Percentiles rank a stretch among this genome's conserved stretches.
These are phyloP conservation scores for Philereme vetulata DNA, from an alignment of 2,888 invertebrate species.

Conservation along the genomic window DNA sequence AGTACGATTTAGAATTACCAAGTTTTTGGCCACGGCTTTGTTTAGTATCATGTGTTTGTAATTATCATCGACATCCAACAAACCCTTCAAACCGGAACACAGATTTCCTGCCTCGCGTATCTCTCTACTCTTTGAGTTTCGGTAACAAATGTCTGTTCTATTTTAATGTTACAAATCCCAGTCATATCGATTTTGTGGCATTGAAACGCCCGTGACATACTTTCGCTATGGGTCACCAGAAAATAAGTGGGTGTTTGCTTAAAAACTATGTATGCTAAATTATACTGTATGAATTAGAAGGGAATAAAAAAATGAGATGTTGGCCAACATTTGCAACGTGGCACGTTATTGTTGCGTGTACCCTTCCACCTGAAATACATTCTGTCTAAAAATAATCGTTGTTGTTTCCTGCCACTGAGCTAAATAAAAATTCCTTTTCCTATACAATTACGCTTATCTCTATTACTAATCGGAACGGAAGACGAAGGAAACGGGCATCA, in stretches of 20 bases:
- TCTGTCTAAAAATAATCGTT: no score
- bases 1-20: no score
- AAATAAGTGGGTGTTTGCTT: slow-evolving; percentile 18
- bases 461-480: background rate
- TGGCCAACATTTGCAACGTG: background rate
- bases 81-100: no score
- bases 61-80: no score
- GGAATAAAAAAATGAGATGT: background rate
- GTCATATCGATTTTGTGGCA: slow-evolving; percentile 30
- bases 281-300: background rate
- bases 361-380: no score
- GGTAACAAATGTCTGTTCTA: background rate
- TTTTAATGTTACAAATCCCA: slow-evolving; percentile 9
- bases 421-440: no score
- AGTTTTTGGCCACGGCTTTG: no score
- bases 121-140: no score
- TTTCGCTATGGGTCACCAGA: slow-evolving; percentile 17
- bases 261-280: slow-evolving; percentile 4
- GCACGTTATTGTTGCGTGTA: background rate
- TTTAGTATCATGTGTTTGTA: background rate
- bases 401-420: no score
- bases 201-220: slow-evolving; percentile 31
- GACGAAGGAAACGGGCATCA: slow-evolving; percentile 6
- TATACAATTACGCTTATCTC: no score
- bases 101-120: no score